Base-by-base conservation (phyloP, 2,888 invertebrate species). In the Phymatocera aterrima region DNA sequence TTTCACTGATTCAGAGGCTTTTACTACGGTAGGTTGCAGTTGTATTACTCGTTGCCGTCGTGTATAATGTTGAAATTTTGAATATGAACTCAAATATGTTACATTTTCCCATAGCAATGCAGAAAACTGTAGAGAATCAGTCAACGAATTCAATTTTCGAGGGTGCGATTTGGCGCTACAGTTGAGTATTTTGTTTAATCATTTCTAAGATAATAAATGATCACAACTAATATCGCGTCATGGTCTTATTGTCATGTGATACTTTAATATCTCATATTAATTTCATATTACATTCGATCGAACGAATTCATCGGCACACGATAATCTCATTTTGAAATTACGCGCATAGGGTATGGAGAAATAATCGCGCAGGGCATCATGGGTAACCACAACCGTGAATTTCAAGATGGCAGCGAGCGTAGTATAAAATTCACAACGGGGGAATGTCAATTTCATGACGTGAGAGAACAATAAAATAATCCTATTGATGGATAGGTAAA, bases 341-440 rank as follows among this genome's bases (percentile, higher is more conserved):
- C 18, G 51, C 51, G 51, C 28, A 15, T 60, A 28, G 2, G n/a
- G n/a, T n/a, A 31, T 15, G 28, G 12, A 31, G 12, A 31, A 24
- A 24, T 4, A n/a, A 24, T 31, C 43, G 46, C 28, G 68, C 68
- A 28, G 12, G 24, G 68, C 24, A 68, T 68, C 15, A 15, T n/a
- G 68, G 68, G 46, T 68, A 65, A 8, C 10, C 10, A 21, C 18
- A 10, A n/a, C n/a, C 12, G 1, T 8, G 15, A 24, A 3, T 24
- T 72, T 21, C 72, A 72, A 72, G 48, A 72, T 72, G 72, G 72
- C 51, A 4, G 15, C 68, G 5, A n/a, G 43, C 68, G 46, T 68
- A 21, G 43, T 68, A 46, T 68, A 24, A 40, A 65, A 65, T 15
- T 10, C 37, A 61, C 43, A 65, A 10, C 4, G 24, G 4, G 2